Evolutionary conservation across 2,797 vertebrate species (phyloP).

Genomic region (Melanotaenia parkinsoni): DNA sequence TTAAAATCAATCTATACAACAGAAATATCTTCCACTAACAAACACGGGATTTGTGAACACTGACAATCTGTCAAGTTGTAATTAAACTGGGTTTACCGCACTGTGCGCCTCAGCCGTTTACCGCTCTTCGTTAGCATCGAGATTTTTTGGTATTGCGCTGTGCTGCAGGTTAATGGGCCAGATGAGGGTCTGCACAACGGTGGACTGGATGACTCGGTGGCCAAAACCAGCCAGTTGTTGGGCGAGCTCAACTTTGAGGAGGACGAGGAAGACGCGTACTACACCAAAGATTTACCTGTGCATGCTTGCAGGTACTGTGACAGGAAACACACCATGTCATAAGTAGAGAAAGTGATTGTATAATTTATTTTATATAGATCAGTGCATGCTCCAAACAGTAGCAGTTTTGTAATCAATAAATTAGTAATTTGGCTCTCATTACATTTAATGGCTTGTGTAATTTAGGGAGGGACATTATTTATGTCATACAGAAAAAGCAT

Average conservation of each 20-base stretch:
- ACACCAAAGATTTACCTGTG: conserved; percentile 94
- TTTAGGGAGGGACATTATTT: background rate
- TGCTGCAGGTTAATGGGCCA: conserved; percentile 87
- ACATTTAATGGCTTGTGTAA: background rate
- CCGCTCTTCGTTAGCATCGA: conserved; percentile 42
- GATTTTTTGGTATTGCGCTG: conserved; percentile 28
- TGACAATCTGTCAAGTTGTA: conserved; percentile 22
- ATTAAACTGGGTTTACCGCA: conserved; percentile 23
- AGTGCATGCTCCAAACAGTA: background rate
- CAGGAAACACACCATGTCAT: conserved; percentile 4
- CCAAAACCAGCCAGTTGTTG: conserved; percentile 92
- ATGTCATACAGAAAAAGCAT: background rate
- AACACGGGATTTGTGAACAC: background rate
- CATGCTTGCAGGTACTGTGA: conserved; percentile 92
- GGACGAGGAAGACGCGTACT: conserved; percentile 95
- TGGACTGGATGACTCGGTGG: conserved; percentile 88
- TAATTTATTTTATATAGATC: background rate
- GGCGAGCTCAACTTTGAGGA: conserved; percentile 96
- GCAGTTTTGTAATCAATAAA: background rate
- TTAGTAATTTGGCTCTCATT: background rate
- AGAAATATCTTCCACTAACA: rapidly evolving
- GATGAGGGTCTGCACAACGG: conserved; percentile 92
- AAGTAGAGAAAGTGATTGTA: conserved; percentile 1
- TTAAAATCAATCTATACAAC: background rate
- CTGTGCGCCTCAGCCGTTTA: conserved; percentile 30